Percentiles rank a stretch among this genome's conserved stretches.
Evolutionary conservation across 2,888 invertebrate species (phyloP).

Genomic region (Choreutis nemorana): DNA sequence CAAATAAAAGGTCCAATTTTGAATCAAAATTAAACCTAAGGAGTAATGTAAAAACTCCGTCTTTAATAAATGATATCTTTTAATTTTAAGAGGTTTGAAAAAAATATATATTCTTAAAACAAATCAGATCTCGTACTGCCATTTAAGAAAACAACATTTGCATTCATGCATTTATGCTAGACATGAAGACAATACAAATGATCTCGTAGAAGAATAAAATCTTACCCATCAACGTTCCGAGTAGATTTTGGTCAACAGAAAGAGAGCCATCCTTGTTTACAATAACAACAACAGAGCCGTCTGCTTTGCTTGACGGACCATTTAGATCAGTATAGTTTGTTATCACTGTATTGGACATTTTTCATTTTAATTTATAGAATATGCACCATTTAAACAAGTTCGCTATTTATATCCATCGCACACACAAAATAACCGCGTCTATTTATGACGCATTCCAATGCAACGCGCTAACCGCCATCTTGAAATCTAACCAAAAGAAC

Average conservation of each 20-base stretch:
- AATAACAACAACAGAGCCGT: slow-evolving; percentile 82
- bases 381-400: slow-evolving; percentile 34
- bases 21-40: too few species aligned
- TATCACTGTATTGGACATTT: slow-evolving; percentile 64
- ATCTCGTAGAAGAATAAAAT: too few species aligned
- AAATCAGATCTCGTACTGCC: too few species aligned
- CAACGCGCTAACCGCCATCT: slow-evolving; percentile 57
- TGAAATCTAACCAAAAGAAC: slow-evolving; percentile 24
- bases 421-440: slow-evolving; percentile 36
- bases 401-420: slow-evolving; percentile 50
- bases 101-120: too few species aligned
- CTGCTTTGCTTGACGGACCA: slow-evolving; percentile 62
- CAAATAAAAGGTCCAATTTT: too few species aligned
- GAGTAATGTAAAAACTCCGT: too few species aligned
- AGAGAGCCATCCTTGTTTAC: slow-evolving; percentile 88
- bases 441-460: slow-evolving; percentile 45
- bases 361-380: slow-evolving; percentile 33
- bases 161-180: too few species aligned
- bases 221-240: slow-evolving; percentile 83
- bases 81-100: too few species aligned
- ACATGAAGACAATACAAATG: too few species aligned
- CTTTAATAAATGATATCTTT: too few species aligned
- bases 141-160: too few species aligned
- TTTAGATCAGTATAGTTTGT: slow-evolving; percentile 62
- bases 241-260: slow-evolving; percentile 80